Percentiles rank a stretch among this genome's conserved stretches.
Evolutionary conservation across 2,113 vertebrate species (phyloP).

Genomic region (Indicator maculatus): DNA sequence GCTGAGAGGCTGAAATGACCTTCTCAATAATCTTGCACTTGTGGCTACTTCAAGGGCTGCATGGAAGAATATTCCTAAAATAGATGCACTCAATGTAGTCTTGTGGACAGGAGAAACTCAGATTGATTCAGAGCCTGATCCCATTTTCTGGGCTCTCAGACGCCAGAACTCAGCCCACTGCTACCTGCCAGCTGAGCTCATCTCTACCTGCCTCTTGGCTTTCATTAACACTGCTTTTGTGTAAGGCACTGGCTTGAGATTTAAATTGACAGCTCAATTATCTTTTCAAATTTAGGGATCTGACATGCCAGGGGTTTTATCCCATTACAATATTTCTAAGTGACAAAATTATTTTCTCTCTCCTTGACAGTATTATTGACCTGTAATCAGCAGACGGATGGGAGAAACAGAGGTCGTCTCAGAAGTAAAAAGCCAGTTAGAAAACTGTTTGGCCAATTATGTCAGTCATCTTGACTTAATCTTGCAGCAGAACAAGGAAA

Average conservation of each 20-base stretch:
- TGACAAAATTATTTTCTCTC: slow-evolving; percentile 68
- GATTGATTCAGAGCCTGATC: not conserved
- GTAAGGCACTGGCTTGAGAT: slow-evolving; percentile 42
- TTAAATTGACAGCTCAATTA: slow-evolving; percentile 70
- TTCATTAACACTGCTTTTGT: slow-evolving; percentile 29
- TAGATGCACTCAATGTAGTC: not conserved
- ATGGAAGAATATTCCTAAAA: not conserved
- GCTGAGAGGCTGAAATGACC: not conserved
- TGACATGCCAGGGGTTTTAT: slow-evolving; percentile 56
- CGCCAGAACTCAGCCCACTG: not conserved
- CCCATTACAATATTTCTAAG: slow-evolving; percentile 68
- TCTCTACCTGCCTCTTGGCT: slow-evolving; percentile 2
- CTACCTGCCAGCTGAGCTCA: slow-evolving; percentile 10
- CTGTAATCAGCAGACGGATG: slow-evolving; percentile 49
- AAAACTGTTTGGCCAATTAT: slow-evolving; percentile 67
- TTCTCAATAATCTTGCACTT: slow-evolving; percentile 6
- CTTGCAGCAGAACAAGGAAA: slow-evolving; percentile 45
- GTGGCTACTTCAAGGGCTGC: not conserved
- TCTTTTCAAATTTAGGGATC: slow-evolving; percentile 65
- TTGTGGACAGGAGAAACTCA: not conserved
- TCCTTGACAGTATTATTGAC: slow-evolving; percentile 65
- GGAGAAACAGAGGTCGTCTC: slow-evolving; percentile 61
- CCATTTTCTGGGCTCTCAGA: not conserved
- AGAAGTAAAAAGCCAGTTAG: slow-evolving; percentile 61
- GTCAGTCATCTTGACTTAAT: slow-evolving; percentile 66